Conservation (phyloP, 2,888 invertebrate genomes). For the Drosophila affinis region DNA sequence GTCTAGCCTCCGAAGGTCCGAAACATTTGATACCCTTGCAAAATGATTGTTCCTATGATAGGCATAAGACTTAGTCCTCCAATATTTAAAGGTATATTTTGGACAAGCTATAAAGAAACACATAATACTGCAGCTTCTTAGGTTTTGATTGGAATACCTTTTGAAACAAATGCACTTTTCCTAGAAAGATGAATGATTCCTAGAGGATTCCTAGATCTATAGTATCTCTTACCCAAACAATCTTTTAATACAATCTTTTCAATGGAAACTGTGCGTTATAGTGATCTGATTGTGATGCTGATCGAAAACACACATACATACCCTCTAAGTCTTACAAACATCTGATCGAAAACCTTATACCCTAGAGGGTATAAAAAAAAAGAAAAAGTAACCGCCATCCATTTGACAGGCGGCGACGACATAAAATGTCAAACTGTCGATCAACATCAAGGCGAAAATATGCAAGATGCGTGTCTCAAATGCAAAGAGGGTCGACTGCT, state of each 20-base stretch:
- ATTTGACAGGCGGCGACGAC: constrained; percentile 78
- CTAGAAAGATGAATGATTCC: too few species aligned
- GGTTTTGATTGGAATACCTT: background rate
- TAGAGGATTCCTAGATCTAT: too few species aligned
- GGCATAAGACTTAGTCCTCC: background rate
- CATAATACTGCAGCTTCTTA: background rate
- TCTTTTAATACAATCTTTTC: too few species aligned
- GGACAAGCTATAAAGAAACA: background rate
- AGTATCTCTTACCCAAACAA: too few species aligned
- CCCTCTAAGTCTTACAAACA: background rate
- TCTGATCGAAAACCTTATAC: constrained; percentile 17
- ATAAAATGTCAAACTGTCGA: constrained; percentile 82
- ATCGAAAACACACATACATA: too few species aligned
- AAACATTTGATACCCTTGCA: too few species aligned
- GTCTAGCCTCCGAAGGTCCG: background rate
- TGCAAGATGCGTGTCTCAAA: constrained; percentile 71
- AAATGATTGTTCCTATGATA: too few species aligned
- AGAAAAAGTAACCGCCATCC: constrained; percentile 57
- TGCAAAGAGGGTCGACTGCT: constrained; percentile 58
- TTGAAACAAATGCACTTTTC: background rate
- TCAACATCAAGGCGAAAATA: constrained; percentile 80
- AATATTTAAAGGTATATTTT: background rate
- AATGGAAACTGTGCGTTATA: too few species aligned
- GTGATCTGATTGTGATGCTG: too few species aligned
- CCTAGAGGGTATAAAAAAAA: constrained; percentile 9